Evolutionary conservation across 2,888 invertebrate genomes (phyloP), one percentile per base, ranked within the genome.

Genomic region (Biston stratarius): DNA sequence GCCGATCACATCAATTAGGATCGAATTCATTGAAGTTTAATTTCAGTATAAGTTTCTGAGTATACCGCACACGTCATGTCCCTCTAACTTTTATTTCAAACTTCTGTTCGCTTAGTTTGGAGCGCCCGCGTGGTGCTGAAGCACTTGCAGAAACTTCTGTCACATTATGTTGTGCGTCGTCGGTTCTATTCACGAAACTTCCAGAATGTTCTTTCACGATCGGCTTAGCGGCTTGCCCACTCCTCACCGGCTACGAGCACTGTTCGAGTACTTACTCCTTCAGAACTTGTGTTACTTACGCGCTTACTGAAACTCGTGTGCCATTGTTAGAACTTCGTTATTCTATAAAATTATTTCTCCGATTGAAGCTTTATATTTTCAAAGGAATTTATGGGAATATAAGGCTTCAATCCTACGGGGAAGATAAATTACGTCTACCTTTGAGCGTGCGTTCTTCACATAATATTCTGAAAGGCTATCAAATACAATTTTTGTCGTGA

Each of bases 161-260:
- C 90, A 86, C 83, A 87, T 84, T 78, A 83, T 86, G 84, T 85
- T 83, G 81, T 84, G 84, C 83, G 85, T 84, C 79, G 70, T 75
- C 72, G 79, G 79, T 85, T 83, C 90, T 85, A 89, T 91, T 91
- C 87, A 86, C 74, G 74, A 81, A 88, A 89, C 79, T 91, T 86
- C 72, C 79, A 77, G 83, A 82, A 81, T 74, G 83, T 90, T 89
- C 90, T 86, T 89, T 87, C 86, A 77, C 85, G 88, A 90, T 87
- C 91, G 91, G 88, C 91, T 92, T 92, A 92, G 87, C 85, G 88
- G 87, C 89, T 89, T 85, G 87, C 84, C 83, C 83, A 80, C 82
- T 80, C 82, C 78, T 88, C 85, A 80, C 72, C 79, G 86, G 88
- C 88, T 86, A 87, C 83, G 81, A 90, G 90, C 85, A 82, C 85